phyloP scores from a whole-genome alignment of 2,888 invertebrate genomes.

The Dicyrtomina minuta region DNA sequence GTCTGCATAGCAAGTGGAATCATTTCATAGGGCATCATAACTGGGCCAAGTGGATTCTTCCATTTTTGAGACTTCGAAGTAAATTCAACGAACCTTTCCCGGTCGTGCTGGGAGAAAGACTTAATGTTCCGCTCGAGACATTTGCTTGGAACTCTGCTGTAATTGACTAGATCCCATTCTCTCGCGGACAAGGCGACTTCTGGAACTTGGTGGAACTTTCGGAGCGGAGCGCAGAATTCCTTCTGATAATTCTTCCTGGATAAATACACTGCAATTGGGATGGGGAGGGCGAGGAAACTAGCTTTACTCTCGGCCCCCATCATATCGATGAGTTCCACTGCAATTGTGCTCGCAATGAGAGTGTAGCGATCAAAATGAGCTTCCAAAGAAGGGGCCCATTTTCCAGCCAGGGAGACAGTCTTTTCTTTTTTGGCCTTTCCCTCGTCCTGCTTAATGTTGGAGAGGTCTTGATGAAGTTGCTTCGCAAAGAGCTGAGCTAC shows the following conservation, averaged over 20 bases:
- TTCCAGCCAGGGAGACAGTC: conserved; percentile 36
- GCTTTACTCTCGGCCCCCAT: conserved; percentile 7
- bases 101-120: conserved; percentile 37
- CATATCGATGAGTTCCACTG: conserved; percentile 31
- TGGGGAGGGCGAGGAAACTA: conserved; percentile 16
- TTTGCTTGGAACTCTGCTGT: conserved; percentile 41
- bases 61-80: too few species aligned
- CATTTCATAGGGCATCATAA: conserved; percentile 43
- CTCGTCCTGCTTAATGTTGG: background rate
- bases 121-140: conserved; percentile 36
- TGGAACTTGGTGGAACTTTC: conserved; percentile 32
- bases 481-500: conserved; percentile 41
- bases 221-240: conserved; percentile 37
- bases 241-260: conserved; percentile 39
- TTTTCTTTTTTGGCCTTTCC: conserved; percentile 1
- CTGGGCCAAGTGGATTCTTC: conserved; percentile 38
- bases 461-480: conserved; percentile 35
- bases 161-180: conserved; percentile 40
- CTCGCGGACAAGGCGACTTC: conserved; percentile 37
- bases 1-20: conserved; percentile 27
- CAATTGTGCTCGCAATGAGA: conserved; percentile 38
- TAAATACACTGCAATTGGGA: conserved; percentile 36
- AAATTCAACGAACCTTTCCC: conserved; percentile 31
- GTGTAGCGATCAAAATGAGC: conserved; percentile 42
- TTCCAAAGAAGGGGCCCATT: conserved; percentile 47